Base-by-base conservation (phyloP, 2,888 invertebrate species). In the Andrena flavipes region DNA sequence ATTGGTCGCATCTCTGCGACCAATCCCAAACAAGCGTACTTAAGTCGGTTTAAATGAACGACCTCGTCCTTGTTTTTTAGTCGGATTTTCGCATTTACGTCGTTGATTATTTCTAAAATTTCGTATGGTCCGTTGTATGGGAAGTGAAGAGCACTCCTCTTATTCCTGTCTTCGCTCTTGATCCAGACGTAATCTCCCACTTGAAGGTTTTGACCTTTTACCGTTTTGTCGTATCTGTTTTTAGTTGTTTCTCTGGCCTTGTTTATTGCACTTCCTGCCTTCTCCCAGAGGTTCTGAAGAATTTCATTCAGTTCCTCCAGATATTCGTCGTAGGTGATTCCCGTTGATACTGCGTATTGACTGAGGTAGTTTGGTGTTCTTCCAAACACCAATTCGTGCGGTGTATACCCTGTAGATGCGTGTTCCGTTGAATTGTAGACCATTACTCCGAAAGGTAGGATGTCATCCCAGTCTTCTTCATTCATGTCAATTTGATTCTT, bases 351-450 rank as follows among this genome's bases (percentile, higher is more conserved):
- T 35, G 35, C 8, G 35, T 35, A 35, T 54, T 54, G 54, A 2
- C 20, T n/a, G 16, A 54, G 54, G 54, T 20, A 5, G 1, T 10
- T 5, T 65, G 48, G 48, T 23, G 48, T 16, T 42, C n/a, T 13
- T 65, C 65, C 65, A n/a, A 33, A 65, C 8, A 65, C 48, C 16
- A 65, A 29, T 26, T 48, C 48, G 48, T 65, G 33, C 13, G 48
- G 49, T 16, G 48, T n/a, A 10, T 33, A n/a, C 0, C 33, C 62
- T 3, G 51, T 51, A 6, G 26, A 16, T 13, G 29, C 20, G 20
- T 67, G 30, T 30, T 26, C 8, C 3, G 51, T 67, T n/a, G 16
- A 8, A 29, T 67, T 67, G 2, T 67, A 51, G 16, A 13, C 29
- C 4, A 67, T 16, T 23, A 67, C 51, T 13, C 16, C 49, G n/a